Evolutionary conservation across 30 jellyfish, hydroid and myxozoan genomes (phyloP), one percentile per base, ranked within the genome.

Genomic region (Rhopilema esculentum): DNA sequence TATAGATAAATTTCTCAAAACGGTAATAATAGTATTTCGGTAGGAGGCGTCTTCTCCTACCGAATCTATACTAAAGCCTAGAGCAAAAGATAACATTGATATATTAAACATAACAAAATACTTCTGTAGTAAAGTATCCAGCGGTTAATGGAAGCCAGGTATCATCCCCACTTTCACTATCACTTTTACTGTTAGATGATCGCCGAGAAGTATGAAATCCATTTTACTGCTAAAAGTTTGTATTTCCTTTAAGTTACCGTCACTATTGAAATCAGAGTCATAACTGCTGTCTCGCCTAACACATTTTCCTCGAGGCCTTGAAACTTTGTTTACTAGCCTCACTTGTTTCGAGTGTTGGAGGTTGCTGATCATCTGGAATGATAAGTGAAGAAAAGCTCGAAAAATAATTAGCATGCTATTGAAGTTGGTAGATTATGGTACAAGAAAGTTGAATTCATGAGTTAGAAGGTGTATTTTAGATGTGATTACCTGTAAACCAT

Each of bases 401-500:
- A 40, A 40, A 40, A 12, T 6, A 40, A 40, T 40, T 40, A 40
- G 12, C 12, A 12, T 40, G 57, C 12, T 40, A 40, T 40, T 40
- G 9, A 40, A 12, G 12, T 40, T 40, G 57, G 12, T n/a, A n/a
- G n/a, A n/a, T n/a, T 40, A 40, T 40, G 57, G 57, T 40, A 40
- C 57, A 40, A 40, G 57, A 40, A 40, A 40, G 57, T 40, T 40
- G 57, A 40, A 40, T 40, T 40, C 57, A 40, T 12, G 57, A 40
- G 6, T 40, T 2, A 40, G 57, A 40, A 40, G 57, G 57, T 40
- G 57, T 40, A 40, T 40, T 40, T 40, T 40, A 40, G 57, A 40
- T 2, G 57, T 6, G 12, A 6, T 73, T 73, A 73, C 84, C 84
- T 25, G 84, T 73, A 31, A 73, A 73, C 84, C 84, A 73, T 73